A percentile compares a stretch with the other conserved stretches of the same genome.
These are phyloP conservation scores for Yponomeuta cagnagella DNA, from an alignment of 2,888 invertebrate genomes.

Conservation along the genomic window DNA sequence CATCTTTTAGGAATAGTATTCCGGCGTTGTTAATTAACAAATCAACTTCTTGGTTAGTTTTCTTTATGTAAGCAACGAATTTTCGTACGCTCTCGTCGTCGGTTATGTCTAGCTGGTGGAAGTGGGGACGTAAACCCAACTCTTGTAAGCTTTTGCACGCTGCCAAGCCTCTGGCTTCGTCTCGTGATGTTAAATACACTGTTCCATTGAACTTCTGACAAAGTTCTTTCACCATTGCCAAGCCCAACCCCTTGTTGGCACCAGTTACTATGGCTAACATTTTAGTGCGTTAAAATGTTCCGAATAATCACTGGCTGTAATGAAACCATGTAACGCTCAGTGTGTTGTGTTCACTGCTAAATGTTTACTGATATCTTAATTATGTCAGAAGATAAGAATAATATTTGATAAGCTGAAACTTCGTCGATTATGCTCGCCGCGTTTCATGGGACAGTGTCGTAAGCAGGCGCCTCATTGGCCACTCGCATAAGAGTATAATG, in stretches of 20 bases:
- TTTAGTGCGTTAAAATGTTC: background rate
- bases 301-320: no score
- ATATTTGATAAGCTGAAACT: no score
- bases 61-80: constrained; percentile 71
- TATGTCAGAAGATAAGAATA: no score
- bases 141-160: constrained; percentile 75
- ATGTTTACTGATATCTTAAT: no score
- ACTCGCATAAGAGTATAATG: no score
- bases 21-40: constrained; percentile 86
- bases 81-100: constrained; percentile 71
- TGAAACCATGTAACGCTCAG: no score
- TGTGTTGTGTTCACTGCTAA: no score
- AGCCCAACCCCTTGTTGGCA: constrained; percentile 84
- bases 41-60: constrained; percentile 78
- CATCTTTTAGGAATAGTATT: constrained; percentile 51
- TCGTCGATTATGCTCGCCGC: no score
- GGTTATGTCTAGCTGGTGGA: constrained; percentile 82
- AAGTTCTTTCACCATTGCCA: constrained; percentile 78
- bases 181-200: constrained; percentile 82
- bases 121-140: constrained; percentile 64
- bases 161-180: constrained; percentile 68
- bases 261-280: constrained; percentile 77
- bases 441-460: no score
- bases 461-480: no score
- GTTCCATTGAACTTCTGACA: constrained; percentile 79